These are phyloP conservation scores for Suillia variegata DNA, from an alignment of 2,888 invertebrate genomes.

Conservation along the genomic window DNA sequence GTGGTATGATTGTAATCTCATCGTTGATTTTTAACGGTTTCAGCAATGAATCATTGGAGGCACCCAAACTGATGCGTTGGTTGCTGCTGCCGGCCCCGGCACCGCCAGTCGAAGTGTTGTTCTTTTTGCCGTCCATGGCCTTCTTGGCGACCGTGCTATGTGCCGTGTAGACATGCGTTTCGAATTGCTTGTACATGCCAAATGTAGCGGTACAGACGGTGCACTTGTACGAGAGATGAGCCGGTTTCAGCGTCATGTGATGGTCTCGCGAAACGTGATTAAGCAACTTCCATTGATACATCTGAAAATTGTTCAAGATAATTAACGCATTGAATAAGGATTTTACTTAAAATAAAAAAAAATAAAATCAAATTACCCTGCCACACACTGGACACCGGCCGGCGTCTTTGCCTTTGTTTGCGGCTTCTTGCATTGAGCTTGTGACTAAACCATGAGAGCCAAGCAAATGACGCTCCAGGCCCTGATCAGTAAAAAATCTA, in stretches of 20 bases:
- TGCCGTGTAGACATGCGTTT: constrained; percentile 91
- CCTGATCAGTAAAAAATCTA: constrained; percentile 96
- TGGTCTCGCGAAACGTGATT: constrained; percentile 93
- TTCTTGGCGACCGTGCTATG: constrained; percentile 89
- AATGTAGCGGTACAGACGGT: constrained; percentile 94
- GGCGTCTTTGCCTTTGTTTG: constrained; percentile 92
- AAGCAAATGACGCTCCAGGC: constrained; percentile 90
- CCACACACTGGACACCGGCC: constrained; percentile 95
- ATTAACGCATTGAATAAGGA: constrained; percentile 14
- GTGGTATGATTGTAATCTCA: constrained; percentile 88
- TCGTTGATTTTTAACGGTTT: constrained; percentile 87
- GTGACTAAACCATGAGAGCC: constrained; percentile 95
- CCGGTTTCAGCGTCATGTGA: constrained; percentile 88
- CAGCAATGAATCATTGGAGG: constrained; percentile 67
- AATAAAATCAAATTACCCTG: constrained; percentile 69
- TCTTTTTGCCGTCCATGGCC: constrained; percentile 71
- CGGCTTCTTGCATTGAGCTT: constrained; percentile 94
- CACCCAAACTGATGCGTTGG: constrained; percentile 52
- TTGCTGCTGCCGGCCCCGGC: constrained; percentile 34
- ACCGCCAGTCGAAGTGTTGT: constrained; percentile 39
- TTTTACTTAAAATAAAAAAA: background rate
- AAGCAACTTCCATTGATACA: constrained; percentile 91
- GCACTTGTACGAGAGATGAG: constrained; percentile 92
- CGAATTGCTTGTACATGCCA: constrained; percentile 93
- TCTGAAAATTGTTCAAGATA: constrained; percentile 67